These are phyloP conservation scores for Zaprionus africanus DNA, from an alignment of 1,140 invertebrate species.

Conservation along the genomic window DNA sequence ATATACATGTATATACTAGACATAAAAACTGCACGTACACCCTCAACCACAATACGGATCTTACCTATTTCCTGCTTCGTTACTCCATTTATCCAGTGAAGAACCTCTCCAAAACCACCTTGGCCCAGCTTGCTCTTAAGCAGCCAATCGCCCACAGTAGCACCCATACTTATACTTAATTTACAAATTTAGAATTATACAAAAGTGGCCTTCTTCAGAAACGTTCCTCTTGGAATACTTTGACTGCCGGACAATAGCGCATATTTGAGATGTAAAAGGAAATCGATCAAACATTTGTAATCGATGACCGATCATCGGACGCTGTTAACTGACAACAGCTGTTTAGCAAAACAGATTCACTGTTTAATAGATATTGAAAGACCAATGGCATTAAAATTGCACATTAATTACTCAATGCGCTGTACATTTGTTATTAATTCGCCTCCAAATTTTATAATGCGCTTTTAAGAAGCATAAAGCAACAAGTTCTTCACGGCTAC, in stretches of 20 bases:
- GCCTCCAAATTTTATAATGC: neutral
- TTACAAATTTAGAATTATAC: neutral
- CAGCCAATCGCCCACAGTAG: conserved; percentile 43
- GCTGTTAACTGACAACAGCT: conserved; percentile 22
- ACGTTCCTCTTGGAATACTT: neutral
- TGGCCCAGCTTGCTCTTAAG: conserved; percentile 43
- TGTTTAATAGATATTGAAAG: neutral
- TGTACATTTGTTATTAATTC: neutral
- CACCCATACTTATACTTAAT: conserved; percentile 10
- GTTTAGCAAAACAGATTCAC: neutral
- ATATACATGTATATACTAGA: neutral
- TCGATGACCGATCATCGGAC: neutral
- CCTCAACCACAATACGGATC: conserved; percentile 22
- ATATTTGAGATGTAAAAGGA: neutral
- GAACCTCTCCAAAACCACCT: conserved; percentile 71
- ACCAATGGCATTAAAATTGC: neutral
- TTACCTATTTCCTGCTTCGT: conserved; percentile 66
- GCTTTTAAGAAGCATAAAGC: neutral
- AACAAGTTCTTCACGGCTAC: neutral
- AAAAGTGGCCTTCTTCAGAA: neutral
- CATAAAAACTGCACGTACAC: conserved; percentile 11
- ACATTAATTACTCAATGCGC: neutral
- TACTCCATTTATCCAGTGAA: conserved; percentile 51
- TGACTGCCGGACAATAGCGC: neutral
- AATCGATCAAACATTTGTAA: neutral